Conservation (phyloP, 2,113 vertebrate species). For the Sisor rabdophorus region DNA sequence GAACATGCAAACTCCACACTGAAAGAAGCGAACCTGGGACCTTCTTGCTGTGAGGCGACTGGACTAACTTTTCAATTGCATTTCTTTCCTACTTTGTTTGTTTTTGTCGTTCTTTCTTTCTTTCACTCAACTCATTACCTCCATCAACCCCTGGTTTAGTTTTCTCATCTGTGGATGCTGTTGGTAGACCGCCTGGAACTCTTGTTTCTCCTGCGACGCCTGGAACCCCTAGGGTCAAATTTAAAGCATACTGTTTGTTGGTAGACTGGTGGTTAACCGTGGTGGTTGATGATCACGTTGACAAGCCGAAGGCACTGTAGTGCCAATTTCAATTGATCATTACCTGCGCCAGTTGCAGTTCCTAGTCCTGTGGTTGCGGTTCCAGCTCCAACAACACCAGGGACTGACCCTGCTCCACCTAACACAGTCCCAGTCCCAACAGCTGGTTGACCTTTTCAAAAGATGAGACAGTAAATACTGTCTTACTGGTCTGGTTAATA, state of each 20-base stretch:
- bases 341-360: conserved; percentile 44
- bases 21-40: no score
- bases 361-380: conserved; percentile 28
- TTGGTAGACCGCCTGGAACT: conserved; percentile 45
- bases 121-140: conserved; percentile 33
- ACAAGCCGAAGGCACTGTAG: background rate
- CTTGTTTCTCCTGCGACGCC: conserved; percentile 38
- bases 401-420: conserved; percentile 38
- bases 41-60: no score
- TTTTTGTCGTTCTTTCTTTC: background rate
- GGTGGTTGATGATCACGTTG: no score
- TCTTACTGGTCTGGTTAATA: no score
- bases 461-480: conserved; percentile 2
- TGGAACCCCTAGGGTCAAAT: conserved; percentile 34
- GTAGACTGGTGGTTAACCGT: background rate
- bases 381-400: conserved; percentile 35
- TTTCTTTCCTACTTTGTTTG: background rate
- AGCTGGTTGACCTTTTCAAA: conserved; percentile 53
- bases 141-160: conserved; percentile 33
- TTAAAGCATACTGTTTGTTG: background rate
- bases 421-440: conserved; percentile 35
- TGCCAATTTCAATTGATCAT: conserved; percentile 12
- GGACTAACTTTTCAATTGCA: no score
- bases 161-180: conserved; percentile 32
- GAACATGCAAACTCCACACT: no score